phyloP scores from a whole-genome alignment of 2,888 invertebrate species.

The Danaus chrysippus region DNA sequence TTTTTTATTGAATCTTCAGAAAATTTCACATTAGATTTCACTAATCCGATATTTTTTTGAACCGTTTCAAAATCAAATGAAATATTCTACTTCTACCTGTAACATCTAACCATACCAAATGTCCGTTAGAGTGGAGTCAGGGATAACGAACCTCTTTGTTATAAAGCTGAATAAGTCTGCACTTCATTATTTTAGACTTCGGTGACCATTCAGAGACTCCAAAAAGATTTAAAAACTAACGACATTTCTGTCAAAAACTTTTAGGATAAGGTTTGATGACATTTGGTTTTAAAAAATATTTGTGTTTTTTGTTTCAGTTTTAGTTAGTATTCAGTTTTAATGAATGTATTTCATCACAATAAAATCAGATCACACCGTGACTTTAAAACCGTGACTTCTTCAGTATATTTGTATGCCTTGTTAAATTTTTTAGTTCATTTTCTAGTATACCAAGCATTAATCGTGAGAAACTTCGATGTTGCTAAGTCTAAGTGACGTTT shows the following conservation, averaged over 20 bases:
- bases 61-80: no score
- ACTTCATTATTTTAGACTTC: conserved; percentile 4
- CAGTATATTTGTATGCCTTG: no score
- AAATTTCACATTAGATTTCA: no score
- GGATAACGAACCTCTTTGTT: conserved; percentile 9
- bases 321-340: conserved; percentile 9
- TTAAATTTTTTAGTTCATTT: no score
- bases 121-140: neutral
- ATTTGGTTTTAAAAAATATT: conserved; percentile 5
- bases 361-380: conserved; percentile 17
- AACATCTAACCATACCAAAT: no score
- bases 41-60: no score
- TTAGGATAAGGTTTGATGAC: neutral
- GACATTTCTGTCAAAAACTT: neutral
- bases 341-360: conserved; percentile 13
- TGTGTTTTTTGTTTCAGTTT: neutral
- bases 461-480: no score
- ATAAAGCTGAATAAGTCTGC: neutral
- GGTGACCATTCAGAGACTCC: conserved; percentile 1
- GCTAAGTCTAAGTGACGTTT: no score
- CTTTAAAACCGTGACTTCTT: no score
- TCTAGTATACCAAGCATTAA: no score
- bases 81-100: no score
- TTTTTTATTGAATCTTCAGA: no score
- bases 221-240: conserved; percentile 1